These are phyloP conservation scores for Ctenosaura bakeri DNA, from an alignment of 2,797 vertebrate genomes.

Conservation along the genomic window DNA sequence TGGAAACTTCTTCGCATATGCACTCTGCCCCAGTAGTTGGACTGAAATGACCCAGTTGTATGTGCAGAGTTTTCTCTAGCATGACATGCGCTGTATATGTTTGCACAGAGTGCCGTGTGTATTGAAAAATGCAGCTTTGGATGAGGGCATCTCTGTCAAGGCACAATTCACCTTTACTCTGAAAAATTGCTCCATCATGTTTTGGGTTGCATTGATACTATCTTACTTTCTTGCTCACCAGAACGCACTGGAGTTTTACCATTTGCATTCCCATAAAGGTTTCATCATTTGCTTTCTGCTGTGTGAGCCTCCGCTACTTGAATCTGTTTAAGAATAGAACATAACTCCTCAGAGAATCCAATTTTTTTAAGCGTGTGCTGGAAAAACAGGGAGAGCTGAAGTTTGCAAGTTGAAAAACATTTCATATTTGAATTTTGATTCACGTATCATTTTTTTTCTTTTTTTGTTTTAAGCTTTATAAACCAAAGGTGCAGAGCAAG, in stretches of 20 bases:
- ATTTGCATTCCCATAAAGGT: slow-evolving; percentile 26
- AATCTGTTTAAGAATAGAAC: slow-evolving; percentile 10
- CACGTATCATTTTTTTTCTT: slow-evolving; percentile 56
- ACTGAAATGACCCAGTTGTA: background rate
- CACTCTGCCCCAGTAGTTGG: background rate
- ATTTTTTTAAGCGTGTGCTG: slow-evolving; percentile 1
- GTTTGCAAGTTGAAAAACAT: slow-evolving; percentile 51
- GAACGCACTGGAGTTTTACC: slow-evolving; percentile 40
- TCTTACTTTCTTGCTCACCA: background rate
- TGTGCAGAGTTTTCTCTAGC: background rate
- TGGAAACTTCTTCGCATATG: slow-evolving; percentile 28
- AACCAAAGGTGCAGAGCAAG: slow-evolving; percentile 83
- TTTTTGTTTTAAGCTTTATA: slow-evolving; percentile 63
- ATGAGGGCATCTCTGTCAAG: background rate
- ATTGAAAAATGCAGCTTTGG: background rate
- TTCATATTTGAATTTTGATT: slow-evolving; percentile 54
- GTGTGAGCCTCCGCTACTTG: slow-evolving; percentile 35
- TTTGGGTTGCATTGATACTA: slow-evolving; percentile 31
- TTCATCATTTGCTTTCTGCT: background rate
- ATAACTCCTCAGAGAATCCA: slow-evolving; percentile 46
- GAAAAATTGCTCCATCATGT: slow-evolving; percentile 18
- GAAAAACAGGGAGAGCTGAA: background rate
- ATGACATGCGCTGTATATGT: slow-evolving; percentile 13
- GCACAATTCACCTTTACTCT: slow-evolving; percentile 13
- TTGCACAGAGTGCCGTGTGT: slow-evolving; percentile 22